These are phyloP conservation scores for Drosophila saltans DNA, from an alignment of 1,140 invertebrate genomes.

Conservation along the genomic window DNA sequence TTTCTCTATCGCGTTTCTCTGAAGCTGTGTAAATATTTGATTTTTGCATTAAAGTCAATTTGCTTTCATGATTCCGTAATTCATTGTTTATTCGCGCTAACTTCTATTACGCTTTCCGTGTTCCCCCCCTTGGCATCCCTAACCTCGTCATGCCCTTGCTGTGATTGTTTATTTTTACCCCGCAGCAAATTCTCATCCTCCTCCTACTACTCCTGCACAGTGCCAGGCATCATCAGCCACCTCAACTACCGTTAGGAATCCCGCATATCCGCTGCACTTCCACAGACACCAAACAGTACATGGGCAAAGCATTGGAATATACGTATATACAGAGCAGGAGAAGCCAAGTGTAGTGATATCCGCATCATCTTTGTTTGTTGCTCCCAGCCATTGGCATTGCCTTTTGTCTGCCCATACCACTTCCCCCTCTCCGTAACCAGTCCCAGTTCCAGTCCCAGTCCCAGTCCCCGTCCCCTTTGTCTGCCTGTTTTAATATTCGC, in stretches of 20 bases:
- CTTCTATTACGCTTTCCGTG: conserved; percentile 71
- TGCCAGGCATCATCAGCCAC: background rate
- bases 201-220: conserved; percentile 1
- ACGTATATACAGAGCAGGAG: background rate
- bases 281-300: conserved; percentile 32
- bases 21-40: conserved; percentile 80
- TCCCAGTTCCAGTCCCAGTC: background rate
- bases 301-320: background rate
- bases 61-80: conserved; percentile 82
- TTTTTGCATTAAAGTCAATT: conserved; percentile 82
- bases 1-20: conserved; percentile 31
- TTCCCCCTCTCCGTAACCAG: background rate
- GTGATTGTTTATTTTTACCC: conserved; percentile 71
- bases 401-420: conserved; percentile 14
- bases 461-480: background rate
- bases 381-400: conserved; percentile 44
- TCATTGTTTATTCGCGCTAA: conserved; percentile 80
- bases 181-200: conserved; percentile 6
- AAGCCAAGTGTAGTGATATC: conserved; percentile 65
- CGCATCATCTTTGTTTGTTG: conserved; percentile 79
- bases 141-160: conserved; percentile 20
- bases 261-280: conserved; percentile 75
- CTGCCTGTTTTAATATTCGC: conserved; percentile 77
- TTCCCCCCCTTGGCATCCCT: background rate
- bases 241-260: conserved; percentile 29